Evolutionary conservation across 2,113 vertebrate genomes (phyloP).

Genomic region (Noturus placidus): DNA sequence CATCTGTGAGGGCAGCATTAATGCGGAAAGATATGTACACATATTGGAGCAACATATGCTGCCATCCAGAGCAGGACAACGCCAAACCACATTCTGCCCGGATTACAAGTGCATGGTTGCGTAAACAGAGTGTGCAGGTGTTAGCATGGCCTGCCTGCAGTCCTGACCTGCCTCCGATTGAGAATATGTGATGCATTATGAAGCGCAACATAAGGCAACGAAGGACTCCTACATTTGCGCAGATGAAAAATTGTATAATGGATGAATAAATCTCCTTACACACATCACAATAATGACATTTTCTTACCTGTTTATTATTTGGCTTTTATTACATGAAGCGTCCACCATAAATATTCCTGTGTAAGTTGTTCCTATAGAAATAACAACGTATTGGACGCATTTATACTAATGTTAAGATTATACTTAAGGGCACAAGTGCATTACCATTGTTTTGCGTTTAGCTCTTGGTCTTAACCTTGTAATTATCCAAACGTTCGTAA

Average conservation of each 20-base stretch:
- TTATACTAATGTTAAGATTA: background rate
- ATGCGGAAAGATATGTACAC: too few species aligned
- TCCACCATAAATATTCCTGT: background rate
- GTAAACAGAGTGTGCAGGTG: too few species aligned
- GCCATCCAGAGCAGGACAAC: too few species aligned
- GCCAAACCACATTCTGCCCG: too few species aligned
- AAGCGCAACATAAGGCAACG: too few species aligned
- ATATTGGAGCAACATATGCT: too few species aligned
- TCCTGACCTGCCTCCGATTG: too few species aligned
- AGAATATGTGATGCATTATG: too few species aligned
- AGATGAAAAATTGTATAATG: background rate
- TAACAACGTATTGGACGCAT: background rate
- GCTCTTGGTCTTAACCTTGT: slow-evolving; percentile 80
- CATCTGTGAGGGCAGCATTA: too few species aligned
- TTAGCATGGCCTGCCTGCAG: too few species aligned
- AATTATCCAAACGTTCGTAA: slow-evolving; percentile 81
- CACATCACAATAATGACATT: background rate
- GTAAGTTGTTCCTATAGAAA: background rate
- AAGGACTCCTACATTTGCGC: too few species aligned
- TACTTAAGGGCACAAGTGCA: slow-evolving; percentile 54
- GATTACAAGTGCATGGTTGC: too few species aligned
- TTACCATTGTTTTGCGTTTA: slow-evolving; percentile 75
- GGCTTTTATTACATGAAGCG: background rate
- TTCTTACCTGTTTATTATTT: background rate
- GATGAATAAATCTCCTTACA: background rate